These are phyloP conservation scores for Standfussiana lucernea DNA, from an alignment of 2,888 invertebrate genomes.

Conservation along the genomic window DNA sequence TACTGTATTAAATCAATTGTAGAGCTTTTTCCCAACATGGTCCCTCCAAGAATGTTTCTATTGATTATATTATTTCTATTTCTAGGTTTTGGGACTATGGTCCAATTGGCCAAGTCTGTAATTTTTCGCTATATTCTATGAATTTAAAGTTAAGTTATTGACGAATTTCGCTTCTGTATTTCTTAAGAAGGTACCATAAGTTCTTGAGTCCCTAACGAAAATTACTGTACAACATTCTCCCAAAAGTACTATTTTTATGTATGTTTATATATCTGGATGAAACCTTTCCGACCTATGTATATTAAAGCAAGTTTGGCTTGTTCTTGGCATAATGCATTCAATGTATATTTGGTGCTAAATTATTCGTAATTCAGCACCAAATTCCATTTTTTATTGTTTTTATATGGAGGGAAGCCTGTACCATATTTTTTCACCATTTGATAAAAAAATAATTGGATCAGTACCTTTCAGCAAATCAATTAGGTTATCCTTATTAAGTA, in stretches of 20 bases:
- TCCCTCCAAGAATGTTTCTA: constrained; percentile 37
- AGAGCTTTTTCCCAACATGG: constrained; percentile 50
- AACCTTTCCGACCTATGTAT: background rate
- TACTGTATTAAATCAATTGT: constrained; percentile 18
- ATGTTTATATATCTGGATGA: background rate
- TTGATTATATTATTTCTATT: constrained; percentile 30
- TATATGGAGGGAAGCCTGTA: constrained; percentile 10
- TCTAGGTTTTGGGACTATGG: background rate
- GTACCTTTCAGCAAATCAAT: background rate
- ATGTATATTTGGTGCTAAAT: background rate
- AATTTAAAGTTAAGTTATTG: too few relatives aligned
- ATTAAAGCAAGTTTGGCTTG: constrained; percentile 7
- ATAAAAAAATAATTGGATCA: background rate
- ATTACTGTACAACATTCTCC: background rate
- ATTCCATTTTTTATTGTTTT: constrained; percentile 4
- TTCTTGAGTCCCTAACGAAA: background rate
- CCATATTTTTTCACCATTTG: background rate
- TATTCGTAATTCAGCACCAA: background rate
- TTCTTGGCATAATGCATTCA: background rate
- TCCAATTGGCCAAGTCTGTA: background rate
- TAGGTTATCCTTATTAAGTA: constrained; percentile 16
- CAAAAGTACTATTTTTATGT: background rate
- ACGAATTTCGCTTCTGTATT: constrained; percentile 4
- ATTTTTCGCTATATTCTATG: background rate
- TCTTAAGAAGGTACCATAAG: background rate